These are phyloP conservation scores for Euphonia xanthogaster DNA, from an alignment of 2,797 vertebrate genomes.

Conservation along the genomic window DNA sequence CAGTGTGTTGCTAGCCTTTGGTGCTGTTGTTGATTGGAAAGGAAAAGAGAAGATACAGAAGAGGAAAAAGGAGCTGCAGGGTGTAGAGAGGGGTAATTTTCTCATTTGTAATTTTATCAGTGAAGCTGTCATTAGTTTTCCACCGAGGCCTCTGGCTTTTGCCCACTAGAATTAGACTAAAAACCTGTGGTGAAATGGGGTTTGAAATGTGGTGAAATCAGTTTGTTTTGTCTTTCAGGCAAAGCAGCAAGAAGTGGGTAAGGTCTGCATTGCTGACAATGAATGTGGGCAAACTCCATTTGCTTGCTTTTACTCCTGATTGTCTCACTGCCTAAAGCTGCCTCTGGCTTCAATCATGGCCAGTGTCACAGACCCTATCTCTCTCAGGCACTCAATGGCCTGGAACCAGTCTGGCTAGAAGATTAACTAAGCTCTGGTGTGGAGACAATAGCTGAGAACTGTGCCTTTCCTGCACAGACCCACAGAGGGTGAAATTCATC, in stretches of 20 bases:
- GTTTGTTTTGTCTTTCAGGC: slow-evolving; percentile 1
- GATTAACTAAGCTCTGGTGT: slow-evolving; percentile 27
- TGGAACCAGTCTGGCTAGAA: slow-evolving; percentile 27
- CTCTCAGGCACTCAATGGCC: slow-evolving; percentile 19
- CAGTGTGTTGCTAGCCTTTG: background rate
- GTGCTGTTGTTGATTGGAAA: background rate
- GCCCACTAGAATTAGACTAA: background rate
- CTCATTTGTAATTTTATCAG: slow-evolving; percentile 38
- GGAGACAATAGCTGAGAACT: background rate
- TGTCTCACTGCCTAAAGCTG: background rate
- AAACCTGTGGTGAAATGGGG: slow-evolving; percentile 1
- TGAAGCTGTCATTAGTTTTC: background rate
- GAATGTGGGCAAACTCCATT: slow-evolving; percentile 20
- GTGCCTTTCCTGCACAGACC: background rate
- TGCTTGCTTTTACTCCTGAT: background rate
- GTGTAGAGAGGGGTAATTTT: background rate
- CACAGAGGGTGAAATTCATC: background rate
- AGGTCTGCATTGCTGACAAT: background rate
- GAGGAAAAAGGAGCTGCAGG: background rate
- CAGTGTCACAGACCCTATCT: background rate
- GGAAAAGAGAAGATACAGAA: background rate
- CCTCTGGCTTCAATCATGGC: slow-evolving; percentile 1
- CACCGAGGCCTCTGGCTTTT: background rate
- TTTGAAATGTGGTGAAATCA: background rate
- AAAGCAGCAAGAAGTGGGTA: background rate